A percentile compares a stretch with the other conserved stretches of the same genome.
Evolutionary conservation across 23 tunicate species (phyloP).

Genomic region (Aplidium turbinatum): DNA sequence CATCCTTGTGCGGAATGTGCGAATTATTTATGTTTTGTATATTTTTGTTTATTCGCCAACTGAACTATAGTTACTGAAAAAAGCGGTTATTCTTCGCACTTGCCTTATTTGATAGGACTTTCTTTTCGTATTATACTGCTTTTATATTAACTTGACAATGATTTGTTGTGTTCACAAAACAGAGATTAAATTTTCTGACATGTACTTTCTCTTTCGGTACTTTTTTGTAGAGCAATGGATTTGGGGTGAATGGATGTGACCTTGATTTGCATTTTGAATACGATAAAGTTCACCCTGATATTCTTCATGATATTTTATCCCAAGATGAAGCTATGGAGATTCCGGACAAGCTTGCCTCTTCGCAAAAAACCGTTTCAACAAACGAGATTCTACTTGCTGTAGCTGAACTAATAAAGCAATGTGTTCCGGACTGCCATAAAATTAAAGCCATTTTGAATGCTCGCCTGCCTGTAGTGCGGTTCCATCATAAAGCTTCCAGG

Average conservation of each 20-base stretch:
- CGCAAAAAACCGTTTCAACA: neutral
- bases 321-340: neutral
- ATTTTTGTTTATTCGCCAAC: no score
- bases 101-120: neutral
- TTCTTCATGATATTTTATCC: constrained; percentile 29
- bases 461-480: constrained; percentile 74
- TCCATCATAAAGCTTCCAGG: constrained; percentile 62
- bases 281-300: constrained; percentile 34
- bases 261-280: constrained; percentile 62
- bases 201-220: neutral
- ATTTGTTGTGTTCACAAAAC: neutral
- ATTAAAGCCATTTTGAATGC: constrained; percentile 56
- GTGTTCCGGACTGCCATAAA: constrained; percentile 87
- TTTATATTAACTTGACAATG: neutral
- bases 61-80: no score
- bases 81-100: no score
- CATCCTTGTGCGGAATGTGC: no score
- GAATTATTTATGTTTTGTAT: no score
- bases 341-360: neutral
- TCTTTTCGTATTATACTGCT: neutral
- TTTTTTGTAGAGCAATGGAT: constrained; percentile 62
- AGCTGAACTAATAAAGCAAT: constrained; percentile 68
- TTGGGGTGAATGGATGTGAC: constrained; percentile 88
- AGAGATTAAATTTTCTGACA: neutral
- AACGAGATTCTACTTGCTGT: constrained; percentile 33